Evolutionary conservation across 2,113 vertebrate genomes (phyloP), one percentile per base, ranked within the genome.

Genomic region (Ciconia maguari): DNA sequence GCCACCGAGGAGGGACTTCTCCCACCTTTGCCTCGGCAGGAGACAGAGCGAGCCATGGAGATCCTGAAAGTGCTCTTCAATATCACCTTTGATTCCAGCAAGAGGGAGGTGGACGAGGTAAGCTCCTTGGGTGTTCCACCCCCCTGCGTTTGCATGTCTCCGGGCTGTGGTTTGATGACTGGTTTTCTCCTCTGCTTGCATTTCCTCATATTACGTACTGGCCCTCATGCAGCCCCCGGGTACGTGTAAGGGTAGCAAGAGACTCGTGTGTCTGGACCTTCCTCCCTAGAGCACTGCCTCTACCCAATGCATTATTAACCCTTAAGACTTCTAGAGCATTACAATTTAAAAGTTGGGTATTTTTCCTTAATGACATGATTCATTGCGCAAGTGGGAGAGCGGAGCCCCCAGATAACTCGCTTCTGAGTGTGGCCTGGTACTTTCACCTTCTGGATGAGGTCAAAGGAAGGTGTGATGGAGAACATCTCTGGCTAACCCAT

Each of bases 11-110:
- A 97, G 65, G 93, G 78, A 1, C 78, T 93, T 21, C 95, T 93
- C 1, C 89, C 97, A 0, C 98, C 97, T 16, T 96, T 99, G 57
- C 98, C 98, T 64, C 97, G 98, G 11, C 97, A 99, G 88, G 98
- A 99, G 96, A 98, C 98, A 0, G 99, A 99, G 91, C 96, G 98
- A 18, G 98, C 98, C 92, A 99, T 99, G 99, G 99, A 99, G 96
- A 98, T 99, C 90, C 98, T 99, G 77, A 99, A 99, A 96, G 99
- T 99, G 95, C 98, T 99, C 58, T 99, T 99, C 96, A 99, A 99
- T 54, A 98, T 99, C 97, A 99, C 99, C 29, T 99, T 99, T 54
- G 98, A 99, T 89, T 98, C 98, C 52, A 94, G 97, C 96, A 98
- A 96, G 85, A 98, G 97, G 55, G 98, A 99, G 54, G 98, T 98